phyloP scores from a whole-genome alignment of 2,888 invertebrate species.

The Hesperia comma region DNA sequence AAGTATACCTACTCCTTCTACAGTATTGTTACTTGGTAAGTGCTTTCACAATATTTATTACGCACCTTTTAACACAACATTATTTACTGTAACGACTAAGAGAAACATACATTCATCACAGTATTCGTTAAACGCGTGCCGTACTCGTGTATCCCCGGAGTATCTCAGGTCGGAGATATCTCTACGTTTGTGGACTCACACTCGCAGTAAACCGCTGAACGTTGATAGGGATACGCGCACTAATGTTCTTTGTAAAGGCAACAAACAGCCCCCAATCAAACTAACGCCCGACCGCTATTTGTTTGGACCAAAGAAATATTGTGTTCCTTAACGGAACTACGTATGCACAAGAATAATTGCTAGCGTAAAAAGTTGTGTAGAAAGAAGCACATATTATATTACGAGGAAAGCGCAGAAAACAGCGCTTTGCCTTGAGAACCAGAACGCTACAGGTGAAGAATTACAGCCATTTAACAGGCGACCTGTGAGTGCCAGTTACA shows the following conservation, averaged over 20 bases:
- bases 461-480: conserved; percentile 5
- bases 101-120: conserved; percentile 36
- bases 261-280: conserved; percentile 81
- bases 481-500: background rate
- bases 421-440: conserved; percentile 7
- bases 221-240: conserved; percentile 46
- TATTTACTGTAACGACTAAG: conserved; percentile 40
- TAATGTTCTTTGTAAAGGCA: conserved; percentile 81
- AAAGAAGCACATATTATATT: conserved; percentile 18
- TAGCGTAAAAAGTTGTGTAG: conserved; percentile 31
- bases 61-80: conserved; percentile 39
- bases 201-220: conserved; percentile 43
- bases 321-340: conserved; percentile 64
- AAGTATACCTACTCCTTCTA: background rate
- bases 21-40: background rate
- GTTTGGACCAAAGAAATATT: conserved; percentile 76
- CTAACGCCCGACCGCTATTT: conserved; percentile 79
- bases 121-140: conserved; percentile 18
- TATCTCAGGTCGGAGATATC: conserved; percentile 28
- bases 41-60: conserved; percentile 25
- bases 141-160: conserved; percentile 12
- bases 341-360: conserved; percentile 44
- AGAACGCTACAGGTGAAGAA: conserved; percentile 11
- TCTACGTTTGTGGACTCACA: conserved; percentile 39
- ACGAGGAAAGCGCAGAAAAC: conserved; percentile 16